A percentile compares a stretch with the other conserved stretches of the same genome.
These are phyloP conservation scores for Diarsia rubi DNA, from an alignment of 2,888 invertebrate species.

Conservation along the genomic window DNA sequence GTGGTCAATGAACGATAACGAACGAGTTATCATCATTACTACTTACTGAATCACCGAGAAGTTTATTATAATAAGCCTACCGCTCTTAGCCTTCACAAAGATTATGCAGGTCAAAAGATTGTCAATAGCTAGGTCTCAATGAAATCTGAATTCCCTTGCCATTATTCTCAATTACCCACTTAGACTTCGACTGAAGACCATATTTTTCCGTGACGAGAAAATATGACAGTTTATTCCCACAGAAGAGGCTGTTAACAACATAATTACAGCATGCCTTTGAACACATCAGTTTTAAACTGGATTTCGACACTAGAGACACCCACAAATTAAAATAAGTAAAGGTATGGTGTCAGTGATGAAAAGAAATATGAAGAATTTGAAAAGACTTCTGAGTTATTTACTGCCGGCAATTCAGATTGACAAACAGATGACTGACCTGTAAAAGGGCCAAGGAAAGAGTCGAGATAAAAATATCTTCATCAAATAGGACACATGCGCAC, in stretches of 20 bases:
- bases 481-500: conserved; percentile 34
- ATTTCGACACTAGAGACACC: conserved; percentile 34
- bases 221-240: conserved; percentile 20
- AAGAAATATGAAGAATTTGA: conserved; percentile 13
- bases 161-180: conserved; percentile 21
- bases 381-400: conserved; percentile 22
- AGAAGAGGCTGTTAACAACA: conserved; percentile 40
- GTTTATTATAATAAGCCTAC: conserved; percentile 34
- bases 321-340: conserved; percentile 49
- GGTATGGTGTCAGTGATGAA: conserved; percentile 13
- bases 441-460: conserved; percentile 61
- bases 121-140: conserved; percentile 20
- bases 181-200: conserved; percentile 9
- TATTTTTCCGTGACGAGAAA: conserved; percentile 39
- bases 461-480: conserved; percentile 53
- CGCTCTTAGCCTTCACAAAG: conserved; percentile 33
- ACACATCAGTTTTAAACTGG: conserved; percentile 36
- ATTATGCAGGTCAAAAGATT: conserved; percentile 51
- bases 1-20: conserved; percentile 75
- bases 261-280: conserved; percentile 36
- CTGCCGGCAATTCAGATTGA: conserved; percentile 33
- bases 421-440: conserved; percentile 47
- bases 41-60: conserved; percentile 58
- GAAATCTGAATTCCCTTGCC: conserved; percentile 14
- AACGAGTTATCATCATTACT: conserved; percentile 68